phyloP scores from a whole-genome alignment of 1,140 invertebrate species.

The Drosophila varians region DNA sequence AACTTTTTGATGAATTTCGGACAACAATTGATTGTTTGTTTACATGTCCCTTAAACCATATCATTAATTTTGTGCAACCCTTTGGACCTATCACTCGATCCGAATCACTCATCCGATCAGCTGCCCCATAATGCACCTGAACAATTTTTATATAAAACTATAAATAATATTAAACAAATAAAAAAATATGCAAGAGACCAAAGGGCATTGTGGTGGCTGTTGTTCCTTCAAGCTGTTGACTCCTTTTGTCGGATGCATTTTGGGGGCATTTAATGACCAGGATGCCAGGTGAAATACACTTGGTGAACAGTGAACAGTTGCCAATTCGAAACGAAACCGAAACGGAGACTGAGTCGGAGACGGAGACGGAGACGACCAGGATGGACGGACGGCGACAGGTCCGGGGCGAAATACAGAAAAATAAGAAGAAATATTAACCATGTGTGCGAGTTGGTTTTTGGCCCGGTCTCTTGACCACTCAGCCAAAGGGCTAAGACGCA shows the following conservation, averaged over 20 bases:
- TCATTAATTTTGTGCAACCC: background rate
- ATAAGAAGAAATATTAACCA: slow-evolving; percentile 66
- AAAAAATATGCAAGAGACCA: slow-evolving; percentile 39
- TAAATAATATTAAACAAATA: slow-evolving; percentile 49
- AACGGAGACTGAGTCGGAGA: slow-evolving; percentile 38
- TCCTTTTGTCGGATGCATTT: slow-evolving; percentile 51
- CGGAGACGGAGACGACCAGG: slow-evolving; percentile 5
- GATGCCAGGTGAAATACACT: slow-evolving; percentile 74
- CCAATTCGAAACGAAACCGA: slow-evolving; percentile 50
- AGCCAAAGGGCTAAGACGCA: slow-evolving; percentile 7
- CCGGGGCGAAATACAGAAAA: slow-evolving; percentile 33
- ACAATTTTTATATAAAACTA: slow-evolving; percentile 41
- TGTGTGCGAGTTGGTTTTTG: slow-evolving; percentile 44
- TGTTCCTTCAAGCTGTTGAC: slow-evolving; percentile 5
- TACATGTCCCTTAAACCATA: background rate
- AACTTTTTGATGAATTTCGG: background rate
- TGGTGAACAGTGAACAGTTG: slow-evolving; percentile 64
- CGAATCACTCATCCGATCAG: slow-evolving; percentile 21
- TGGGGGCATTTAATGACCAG: slow-evolving; percentile 78
- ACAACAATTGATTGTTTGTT: background rate
- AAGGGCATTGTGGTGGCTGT: slow-evolving; percentile 15
- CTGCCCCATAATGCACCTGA: slow-evolving; percentile 41
- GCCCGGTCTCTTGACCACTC: slow-evolving; percentile 27
- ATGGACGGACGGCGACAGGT: slow-evolving; percentile 67
- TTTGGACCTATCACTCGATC: slow-evolving; percentile 1